phyloP scores from a whole-genome alignment of 2,797 vertebrate genomes.

The Dendrocincla fuliginosa region DNA sequence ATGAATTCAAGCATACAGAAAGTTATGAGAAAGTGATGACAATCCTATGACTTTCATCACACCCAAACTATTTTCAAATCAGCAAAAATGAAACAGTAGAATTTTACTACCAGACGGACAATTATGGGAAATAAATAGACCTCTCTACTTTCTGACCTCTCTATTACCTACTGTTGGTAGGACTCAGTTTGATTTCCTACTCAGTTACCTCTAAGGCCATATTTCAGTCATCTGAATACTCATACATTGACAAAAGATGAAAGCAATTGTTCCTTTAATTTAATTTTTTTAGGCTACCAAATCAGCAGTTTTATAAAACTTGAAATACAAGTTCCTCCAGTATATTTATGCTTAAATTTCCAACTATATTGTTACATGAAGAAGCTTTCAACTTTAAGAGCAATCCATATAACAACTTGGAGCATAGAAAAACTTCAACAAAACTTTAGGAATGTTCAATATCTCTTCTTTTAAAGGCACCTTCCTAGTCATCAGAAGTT shows the following conservation, averaged over 20 bases:
- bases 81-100: background rate
- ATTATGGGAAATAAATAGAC: background rate
- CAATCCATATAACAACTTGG: background rate
- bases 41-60: background rate
- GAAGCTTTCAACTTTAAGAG: background rate
- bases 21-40: background rate
- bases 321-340: background rate
- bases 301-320: background rate
- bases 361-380: background rate
- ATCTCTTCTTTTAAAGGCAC: background rate
- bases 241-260: background rate
- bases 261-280: background rate
- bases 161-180: background rate
- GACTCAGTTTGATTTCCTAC: background rate
- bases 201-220: background rate
- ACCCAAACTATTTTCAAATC: background rate
- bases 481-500: background rate
- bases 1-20: background rate
- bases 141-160: background rate
- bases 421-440: background rate
- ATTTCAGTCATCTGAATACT: background rate
- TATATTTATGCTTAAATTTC: background rate
- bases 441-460: background rate
- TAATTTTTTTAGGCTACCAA: background rate
- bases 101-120: background rate